Conservation (phyloP, 2,888 invertebrate species). For the Coronaproctus castanopsis region DNA sequence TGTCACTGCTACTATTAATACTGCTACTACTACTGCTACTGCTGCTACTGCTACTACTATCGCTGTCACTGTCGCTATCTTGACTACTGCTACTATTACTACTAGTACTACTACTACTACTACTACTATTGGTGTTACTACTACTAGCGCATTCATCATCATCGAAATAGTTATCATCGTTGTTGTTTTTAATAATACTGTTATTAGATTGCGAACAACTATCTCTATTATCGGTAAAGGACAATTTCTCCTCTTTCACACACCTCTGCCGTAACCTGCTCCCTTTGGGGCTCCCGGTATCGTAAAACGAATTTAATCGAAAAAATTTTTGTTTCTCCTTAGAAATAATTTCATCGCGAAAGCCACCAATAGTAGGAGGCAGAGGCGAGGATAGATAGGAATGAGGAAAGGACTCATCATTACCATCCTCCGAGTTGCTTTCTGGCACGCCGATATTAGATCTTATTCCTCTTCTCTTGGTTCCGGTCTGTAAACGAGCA, state of each 20-base stretch:
- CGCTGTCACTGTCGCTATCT: conserved; percentile 16
- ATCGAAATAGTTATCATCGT: too few species aligned
- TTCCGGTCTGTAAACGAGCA: conserved; percentile 18
- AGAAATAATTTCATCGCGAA: conserved; percentile 45
- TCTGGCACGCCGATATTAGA: conserved; percentile 18
- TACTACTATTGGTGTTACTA: conserved; percentile 16
- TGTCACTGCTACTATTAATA: conserved; percentile 19
- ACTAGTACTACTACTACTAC: conserved; percentile 14
- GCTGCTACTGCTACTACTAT: conserved; percentile 21
- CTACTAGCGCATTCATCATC: conserved; percentile 12
- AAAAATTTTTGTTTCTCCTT: conserved; percentile 77
- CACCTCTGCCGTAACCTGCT: conserved; percentile 12
- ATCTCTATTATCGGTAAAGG: too few species aligned
- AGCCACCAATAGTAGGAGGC: conserved; percentile 25
- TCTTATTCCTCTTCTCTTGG: conserved; percentile 16
- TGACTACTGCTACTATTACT: conserved; percentile 16
- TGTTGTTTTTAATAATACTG: too few species aligned
- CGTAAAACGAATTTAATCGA: conserved; percentile 26
- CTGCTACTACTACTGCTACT: conserved; percentile 18
- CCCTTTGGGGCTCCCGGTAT: conserved; percentile 1
- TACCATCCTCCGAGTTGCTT: conserved; percentile 24
- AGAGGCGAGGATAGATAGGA: conserved; percentile 20
- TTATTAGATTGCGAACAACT: too few species aligned
- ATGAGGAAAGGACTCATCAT: conserved; percentile 20
- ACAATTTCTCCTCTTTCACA: conserved; percentile 18